These are phyloP conservation scores for Drosophila nebulosa DNA, from an alignment of 1,140 invertebrate genomes.

Conservation along the genomic window DNA sequence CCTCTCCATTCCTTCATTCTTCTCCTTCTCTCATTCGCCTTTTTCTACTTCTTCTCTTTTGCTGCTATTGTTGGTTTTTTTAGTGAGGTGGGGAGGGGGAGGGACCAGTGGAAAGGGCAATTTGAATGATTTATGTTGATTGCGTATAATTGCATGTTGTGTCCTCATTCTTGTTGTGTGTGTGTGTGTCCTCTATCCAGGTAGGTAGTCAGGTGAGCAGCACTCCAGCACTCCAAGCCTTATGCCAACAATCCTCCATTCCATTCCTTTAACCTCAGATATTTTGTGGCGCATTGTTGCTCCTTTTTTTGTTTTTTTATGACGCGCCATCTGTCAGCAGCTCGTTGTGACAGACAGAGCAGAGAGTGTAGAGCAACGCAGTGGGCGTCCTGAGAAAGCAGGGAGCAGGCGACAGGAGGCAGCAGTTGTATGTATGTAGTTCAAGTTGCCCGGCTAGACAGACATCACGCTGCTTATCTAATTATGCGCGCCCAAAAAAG, in stretches of 20 bases:
- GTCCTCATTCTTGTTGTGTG: conserved; percentile 41
- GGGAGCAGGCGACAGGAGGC: neutral
- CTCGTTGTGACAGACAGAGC: conserved; percentile 58
- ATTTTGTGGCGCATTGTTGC: conserved; percentile 61
- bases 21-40: neutral
- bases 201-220: conserved; percentile 18
- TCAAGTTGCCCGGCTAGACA: conserved; percentile 24
- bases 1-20: neutral
- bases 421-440: neutral
- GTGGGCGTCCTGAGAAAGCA: neutral
- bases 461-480: conserved; percentile 62
- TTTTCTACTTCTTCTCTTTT: neutral
- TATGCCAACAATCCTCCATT: too few relatives aligned
- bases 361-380: conserved; percentile 1
- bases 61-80: conserved; percentile 32
- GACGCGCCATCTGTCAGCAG: conserved; percentile 73
- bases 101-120: too few relatives aligned
- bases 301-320: conserved; percentile 48
- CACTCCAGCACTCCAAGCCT: neutral
- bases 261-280: conserved; percentile 49
- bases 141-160: conserved; percentile 77
- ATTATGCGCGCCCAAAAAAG: conserved; percentile 58
- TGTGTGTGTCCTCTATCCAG: conserved; percentile 8
- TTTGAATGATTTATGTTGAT: conserved; percentile 78
- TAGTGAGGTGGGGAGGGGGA: neutral